Base-by-base conservation (phyloP, 2,888 invertebrate species). In the Drosophila yooni region DNA sequence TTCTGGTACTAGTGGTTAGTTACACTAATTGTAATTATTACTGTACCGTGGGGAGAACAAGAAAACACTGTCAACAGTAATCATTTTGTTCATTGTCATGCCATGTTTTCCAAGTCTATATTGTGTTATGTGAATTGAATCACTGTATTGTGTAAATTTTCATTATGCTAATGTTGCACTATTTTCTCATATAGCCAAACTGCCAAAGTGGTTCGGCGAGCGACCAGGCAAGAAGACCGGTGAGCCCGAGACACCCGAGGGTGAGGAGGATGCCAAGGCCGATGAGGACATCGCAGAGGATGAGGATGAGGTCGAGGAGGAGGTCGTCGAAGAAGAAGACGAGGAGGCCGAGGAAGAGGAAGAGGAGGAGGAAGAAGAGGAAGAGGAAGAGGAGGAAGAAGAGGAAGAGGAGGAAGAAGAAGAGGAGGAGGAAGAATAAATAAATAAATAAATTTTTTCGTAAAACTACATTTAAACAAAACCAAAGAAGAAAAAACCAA, bases 141-240 rank as follows among this genome's bases (percentile, higher is more conserved):
- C 0, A 0, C 10, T 25, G 36, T 18, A 18, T 31, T 25, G 3
- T 2, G n/a, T n/a, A 3, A 2, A 2, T 3, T 27, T 3, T 3
- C 34, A 46, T n/a, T 33, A 56, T 62, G 61, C 54, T 63, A 51
- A 65, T 74, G 7, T 1, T 38, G 1, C 6, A 48, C 34, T 8
- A 10, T 6, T 50, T 27, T 36, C 2, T 5, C 3, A 29, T 74
- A 5, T 93, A 98, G 98, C 97, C 95, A 96, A 96, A 95, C 95
- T 98, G 94, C 98, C 98, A 91, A 98, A 98, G 94, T 98, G 98
- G 98, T 98, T 98, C 95, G 98, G 98, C 91, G 98, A 98, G 94
- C 95, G 98, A 94, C 98, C 98, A 85, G 98, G 98, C 95, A 98
- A 97, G 94, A 98, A 97, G 95, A 94, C 96, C 93, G 97, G 96